Percentiles rank a stretch among this genome's conserved stretches.
Conservation (phyloP, 1,140 invertebrate species). For the Patella vulgata region DNA sequence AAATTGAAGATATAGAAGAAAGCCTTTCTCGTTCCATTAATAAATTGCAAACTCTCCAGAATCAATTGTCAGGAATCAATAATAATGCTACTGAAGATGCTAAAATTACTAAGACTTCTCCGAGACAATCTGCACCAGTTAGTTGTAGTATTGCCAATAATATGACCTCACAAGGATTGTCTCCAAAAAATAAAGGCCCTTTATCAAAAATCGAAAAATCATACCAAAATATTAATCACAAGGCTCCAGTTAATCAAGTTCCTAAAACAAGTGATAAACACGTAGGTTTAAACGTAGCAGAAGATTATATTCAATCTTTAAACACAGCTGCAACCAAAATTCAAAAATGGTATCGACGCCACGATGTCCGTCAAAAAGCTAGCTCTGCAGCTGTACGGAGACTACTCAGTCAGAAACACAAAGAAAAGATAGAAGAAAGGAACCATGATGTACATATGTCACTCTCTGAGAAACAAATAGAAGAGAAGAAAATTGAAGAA, state of each 20-base stretch:
- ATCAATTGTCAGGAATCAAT: constrained; percentile 30
- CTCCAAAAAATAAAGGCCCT: constrained; percentile 53
- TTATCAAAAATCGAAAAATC: constrained; percentile 63
- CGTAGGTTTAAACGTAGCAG: constrained; percentile 41
- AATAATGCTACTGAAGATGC: constrained; percentile 12
- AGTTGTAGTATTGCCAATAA: constrained; percentile 58
- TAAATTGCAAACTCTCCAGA: constrained; percentile 36
- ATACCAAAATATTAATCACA: constrained; percentile 65
- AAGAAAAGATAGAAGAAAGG: constrained; percentile 21
- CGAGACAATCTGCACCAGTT: not conserved
- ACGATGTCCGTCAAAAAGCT: constrained; percentile 36
- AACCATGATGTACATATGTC: constrained; percentile 31
- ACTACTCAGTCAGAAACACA: constrained; percentile 51
- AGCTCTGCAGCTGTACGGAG: constrained; percentile 57
- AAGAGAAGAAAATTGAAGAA: constrained; percentile 42
- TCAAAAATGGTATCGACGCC: constrained; percentile 55
- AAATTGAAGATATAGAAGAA: constrained; percentile 34
- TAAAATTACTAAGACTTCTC: not conserved
- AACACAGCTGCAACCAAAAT: constrained; percentile 60
- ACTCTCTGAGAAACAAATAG: constrained; percentile 31
- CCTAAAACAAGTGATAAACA: constrained; percentile 25
- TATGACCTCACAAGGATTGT: constrained; percentile 55
- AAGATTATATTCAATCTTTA: constrained; percentile 58
- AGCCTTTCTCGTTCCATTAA: constrained; percentile 41
- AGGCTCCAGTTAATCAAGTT: constrained; percentile 64